Evolutionary conservation across 2,797 vertebrate genomes (phyloP).

Genomic region (Clarias platycephalus): DNA sequence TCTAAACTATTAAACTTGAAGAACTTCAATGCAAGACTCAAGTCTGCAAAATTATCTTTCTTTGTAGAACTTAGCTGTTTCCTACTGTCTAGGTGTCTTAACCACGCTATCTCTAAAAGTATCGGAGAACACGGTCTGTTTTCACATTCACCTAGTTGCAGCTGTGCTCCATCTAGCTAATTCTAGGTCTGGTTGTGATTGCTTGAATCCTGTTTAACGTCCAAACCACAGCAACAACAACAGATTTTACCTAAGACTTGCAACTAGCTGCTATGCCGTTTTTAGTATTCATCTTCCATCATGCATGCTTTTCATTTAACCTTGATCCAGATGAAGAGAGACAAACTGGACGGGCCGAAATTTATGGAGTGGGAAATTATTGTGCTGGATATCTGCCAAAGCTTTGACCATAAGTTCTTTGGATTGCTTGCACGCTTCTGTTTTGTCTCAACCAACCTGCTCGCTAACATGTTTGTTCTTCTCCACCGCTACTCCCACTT

Average conservation of each 20-base stretch:
- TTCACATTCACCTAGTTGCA: neutral
- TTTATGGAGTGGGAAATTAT: neutral
- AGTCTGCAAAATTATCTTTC: neutral
- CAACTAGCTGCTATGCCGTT: neutral
- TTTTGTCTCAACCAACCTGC: neutral
- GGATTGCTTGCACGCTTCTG: neutral
- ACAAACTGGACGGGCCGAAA: neutral
- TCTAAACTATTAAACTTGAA: neutral
- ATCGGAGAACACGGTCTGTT: neutral
- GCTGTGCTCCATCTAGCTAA: neutral
- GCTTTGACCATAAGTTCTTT: neutral
- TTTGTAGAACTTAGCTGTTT: neutral
- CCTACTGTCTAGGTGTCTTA: neutral
- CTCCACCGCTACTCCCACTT: neutral
- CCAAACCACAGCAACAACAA: neutral
- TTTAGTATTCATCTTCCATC: neutral
- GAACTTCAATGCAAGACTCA: neutral
- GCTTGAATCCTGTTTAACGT: neutral
- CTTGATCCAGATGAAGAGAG: neutral
- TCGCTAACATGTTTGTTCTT: neutral
- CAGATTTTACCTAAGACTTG: neutral
- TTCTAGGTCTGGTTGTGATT: neutral
- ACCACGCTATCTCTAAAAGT: neutral
- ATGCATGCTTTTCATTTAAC: neutral
- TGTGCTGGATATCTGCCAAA: conserved; percentile 20